Conservation (phyloP, 2,888 invertebrate genomes). For the Lepidocyrtinus sp. region DNA sequence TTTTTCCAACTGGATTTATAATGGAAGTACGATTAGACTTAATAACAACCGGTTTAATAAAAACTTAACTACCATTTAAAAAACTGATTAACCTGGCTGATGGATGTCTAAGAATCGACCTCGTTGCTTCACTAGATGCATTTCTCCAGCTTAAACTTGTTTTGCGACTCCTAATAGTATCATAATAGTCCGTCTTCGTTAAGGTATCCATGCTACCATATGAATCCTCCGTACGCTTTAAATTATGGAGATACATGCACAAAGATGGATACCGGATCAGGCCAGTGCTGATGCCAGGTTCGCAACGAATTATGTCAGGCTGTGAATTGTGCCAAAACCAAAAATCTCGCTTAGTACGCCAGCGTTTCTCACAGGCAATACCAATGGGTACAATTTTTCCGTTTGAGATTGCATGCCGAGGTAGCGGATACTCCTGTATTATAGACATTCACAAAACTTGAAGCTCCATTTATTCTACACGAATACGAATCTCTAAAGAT, state of each 20-base stretch:
- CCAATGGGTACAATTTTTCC: slow-evolving; percentile 1
- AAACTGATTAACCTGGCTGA: too few species aligned
- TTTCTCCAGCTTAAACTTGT: slow-evolving; percentile 38
- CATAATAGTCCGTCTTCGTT: neutral
- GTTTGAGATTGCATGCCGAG: slow-evolving; percentile 26
- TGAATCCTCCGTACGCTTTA: slow-evolving; percentile 5
- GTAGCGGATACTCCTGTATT: slow-evolving; percentile 38
- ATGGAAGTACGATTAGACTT: too few species aligned
- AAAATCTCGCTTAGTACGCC: neutral
- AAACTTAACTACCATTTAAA: too few species aligned
- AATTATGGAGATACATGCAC: slow-evolving; percentile 31
- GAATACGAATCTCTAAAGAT: too few species aligned
- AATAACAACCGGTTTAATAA: too few species aligned
- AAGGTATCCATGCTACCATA: slow-evolving; percentile 21
- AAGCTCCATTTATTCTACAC: too few species aligned
- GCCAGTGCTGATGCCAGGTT: neutral
- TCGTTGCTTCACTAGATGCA: neutral
- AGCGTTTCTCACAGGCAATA: slow-evolving; percentile 9
- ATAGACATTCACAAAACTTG: too few species aligned
- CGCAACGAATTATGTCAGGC: neutral
- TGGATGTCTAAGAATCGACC: too few species aligned
- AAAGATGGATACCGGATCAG: slow-evolving; percentile 20
- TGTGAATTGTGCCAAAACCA: slow-evolving; percentile 13
- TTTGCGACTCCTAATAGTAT: neutral
- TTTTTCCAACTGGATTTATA: too few species aligned